Evolutionary conservation across 1,140 invertebrate genomes (phyloP), one percentile per base, ranked within the genome.

Genomic region (Druon quercuslanigerum): DNA sequence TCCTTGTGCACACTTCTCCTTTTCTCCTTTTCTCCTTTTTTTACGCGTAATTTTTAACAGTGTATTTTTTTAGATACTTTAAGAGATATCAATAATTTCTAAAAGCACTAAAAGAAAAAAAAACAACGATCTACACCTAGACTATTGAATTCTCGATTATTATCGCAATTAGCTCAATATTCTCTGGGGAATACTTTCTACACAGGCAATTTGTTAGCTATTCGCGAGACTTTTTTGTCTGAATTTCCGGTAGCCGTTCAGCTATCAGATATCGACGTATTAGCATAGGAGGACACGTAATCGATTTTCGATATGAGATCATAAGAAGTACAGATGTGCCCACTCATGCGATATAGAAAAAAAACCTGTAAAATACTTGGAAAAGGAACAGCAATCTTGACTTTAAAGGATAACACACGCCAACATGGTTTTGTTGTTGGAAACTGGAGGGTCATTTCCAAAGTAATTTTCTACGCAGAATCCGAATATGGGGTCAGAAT

Each of bases 61-160:
- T 60, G 40, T 14, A 66, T 13, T 46, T 66, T 66, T 25, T 40
- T 40, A 40, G 33, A 66, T 33, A 40, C n/a, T 66, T 7, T 1
- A n/a, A 16, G 16, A 60, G n/a, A 8, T 66, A 9, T 16, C 5
- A 66, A 66, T n/a, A 40, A 66, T 66, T 46, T 66, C n/a, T 40
- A n/a, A n/a, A 14, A 6, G 14, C 16, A 56, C 20, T 40, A 16
- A 16, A n/a, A 66, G 3, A 5, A 33, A 33, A 5, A 33, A 25
- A 20, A 13, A 66, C 40, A 66, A 66, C 33, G 25, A 66, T 40
- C 12, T 66, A 9, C 46, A 66, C 60, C 9, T 33, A 25, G 33
- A 25, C 40, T 66, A 66, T 66, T 66, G 40, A 66, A 66, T 66
- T 66, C 60, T 40, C 40, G 60, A 40, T 66, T 66, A 40, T 40